phyloP scores from a whole-genome alignment of 2,113 vertebrate species.

The Micronycteris hirsuta region DNA sequence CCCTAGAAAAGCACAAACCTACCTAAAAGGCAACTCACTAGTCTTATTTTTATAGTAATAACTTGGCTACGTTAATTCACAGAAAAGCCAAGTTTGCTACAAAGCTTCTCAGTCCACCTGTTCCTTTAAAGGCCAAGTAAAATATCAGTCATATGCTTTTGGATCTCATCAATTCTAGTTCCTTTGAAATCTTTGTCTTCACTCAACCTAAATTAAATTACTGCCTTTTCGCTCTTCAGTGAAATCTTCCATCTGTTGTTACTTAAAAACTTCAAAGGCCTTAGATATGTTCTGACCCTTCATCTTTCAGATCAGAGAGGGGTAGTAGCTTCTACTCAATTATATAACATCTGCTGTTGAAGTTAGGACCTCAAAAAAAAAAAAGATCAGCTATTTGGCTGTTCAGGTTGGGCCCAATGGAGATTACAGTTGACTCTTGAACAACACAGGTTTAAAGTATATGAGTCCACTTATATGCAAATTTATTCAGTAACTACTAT shows the following conservation, averaged over 20 bases:
- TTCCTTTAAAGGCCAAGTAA: not conserved
- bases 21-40: not conserved
- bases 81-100: not conserved
- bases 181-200: slow-evolving; percentile 50
- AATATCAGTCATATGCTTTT: not conserved
- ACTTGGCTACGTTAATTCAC: not conserved
- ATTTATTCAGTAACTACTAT: not conserved
- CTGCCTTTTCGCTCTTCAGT: not conserved
- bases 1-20: not conserved
- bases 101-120: not conserved
- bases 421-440: not conserved
- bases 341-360: not conserved
- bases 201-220: not conserved
- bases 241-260: not conserved
- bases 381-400: not conserved
- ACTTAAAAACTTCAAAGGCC: slow-evolving; percentile 22
- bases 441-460: not conserved
- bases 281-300: not conserved
- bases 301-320: not conserved
- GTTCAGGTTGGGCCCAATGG: not conserved
- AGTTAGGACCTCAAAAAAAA: not conserved
- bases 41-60: not conserved
- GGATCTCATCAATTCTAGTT: not conserved
- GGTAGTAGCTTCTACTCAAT: not conserved
- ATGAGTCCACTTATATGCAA: not conserved